Evolutionary conservation across 2,113 vertebrate genomes (phyloP), one percentile per base, ranked within the genome.

Genomic region (Pyxicephalus adspersus): DNA sequence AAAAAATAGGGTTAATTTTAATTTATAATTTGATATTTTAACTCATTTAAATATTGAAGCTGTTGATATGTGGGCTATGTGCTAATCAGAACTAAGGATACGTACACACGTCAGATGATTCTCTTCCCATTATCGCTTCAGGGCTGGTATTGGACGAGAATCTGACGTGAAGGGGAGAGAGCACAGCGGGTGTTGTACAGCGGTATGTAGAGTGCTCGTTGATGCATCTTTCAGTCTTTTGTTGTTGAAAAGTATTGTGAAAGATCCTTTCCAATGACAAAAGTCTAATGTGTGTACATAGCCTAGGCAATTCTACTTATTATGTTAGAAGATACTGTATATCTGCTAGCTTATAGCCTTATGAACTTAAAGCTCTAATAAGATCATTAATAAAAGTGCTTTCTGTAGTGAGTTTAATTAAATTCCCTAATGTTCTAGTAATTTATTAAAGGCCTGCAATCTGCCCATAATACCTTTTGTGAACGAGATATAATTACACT

Each of bases 391-490:
- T 81, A 81, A 81, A 81, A 75, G 17, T 38, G 70, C 80, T 73
- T 81, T 81, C 61, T 81, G 80, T 64, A 75, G 70, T 81, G 80
- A 63, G 80, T 81, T 74, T 81, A 81, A 81, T 81, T 81, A 81
- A 81, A 81, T 66, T 81, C 61, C 52, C 52, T 81, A 81, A 74
- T 60, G 20, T 51, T 75, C 26, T 57, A 75, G 64, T 81, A 81
- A 81, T 81, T 81, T 74, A 81, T 81, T 81, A 75, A 81, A 63
- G 61, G 70, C 61, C 38, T 16, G 68, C 34, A 75, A 66, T 64
- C 45, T 31, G 71, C 80, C 80, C 66, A 82, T 61, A 82, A 82
- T 66, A 66, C 70, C 61, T 75, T 60, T 61, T 54, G 51, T 34
- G 51, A 82, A 81, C 75, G 71, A 64, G 22, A 81, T 70, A 82